phyloP scores from a whole-genome alignment of 2,888 invertebrate genomes.

The Orchestes rusci region DNA sequence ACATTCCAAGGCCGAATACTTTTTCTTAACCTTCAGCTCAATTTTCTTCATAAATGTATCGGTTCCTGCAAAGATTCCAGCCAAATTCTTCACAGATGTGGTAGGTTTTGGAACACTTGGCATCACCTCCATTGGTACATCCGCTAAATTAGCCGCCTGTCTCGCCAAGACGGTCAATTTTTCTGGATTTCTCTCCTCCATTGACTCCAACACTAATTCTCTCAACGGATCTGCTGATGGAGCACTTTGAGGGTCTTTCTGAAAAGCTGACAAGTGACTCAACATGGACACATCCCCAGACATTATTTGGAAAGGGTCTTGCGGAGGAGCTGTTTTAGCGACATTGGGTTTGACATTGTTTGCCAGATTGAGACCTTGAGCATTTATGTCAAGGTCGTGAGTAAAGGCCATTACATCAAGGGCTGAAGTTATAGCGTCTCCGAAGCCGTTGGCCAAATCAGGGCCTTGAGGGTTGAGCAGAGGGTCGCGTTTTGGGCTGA shows the following conservation, averaged over 20 bases:
- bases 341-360: too few species aligned
- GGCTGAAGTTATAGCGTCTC: constrained; percentile 64
- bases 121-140: constrained; percentile 43
- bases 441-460: constrained; percentile 46
- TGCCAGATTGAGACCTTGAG: constrained; percentile 36
- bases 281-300: too few species aligned
- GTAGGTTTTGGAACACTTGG: constrained; percentile 20
- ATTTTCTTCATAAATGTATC: constrained; percentile 41
- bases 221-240: constrained; percentile 36
- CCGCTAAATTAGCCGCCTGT: constrained; percentile 53
- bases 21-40: constrained; percentile 36
- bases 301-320: too few species aligned
- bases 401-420: constrained; percentile 80
- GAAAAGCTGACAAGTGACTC: too few species aligned
- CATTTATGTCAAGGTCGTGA: constrained; percentile 49
- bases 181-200: constrained; percentile 41
- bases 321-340: too few species aligned
- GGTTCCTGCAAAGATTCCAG: constrained; percentile 42
- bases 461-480: constrained; percentile 41
- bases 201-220: constrained; percentile 55
- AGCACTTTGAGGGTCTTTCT: too few species aligned
- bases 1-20: constrained; percentile 46
- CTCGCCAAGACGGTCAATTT: constrained; percentile 53
- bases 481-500: constrained; percentile 45
- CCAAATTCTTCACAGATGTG: constrained; percentile 38